These are phyloP conservation scores for Medauroidea extradentata DNA, from an alignment of 1,140 invertebrate genomes.

Conservation along the genomic window DNA sequence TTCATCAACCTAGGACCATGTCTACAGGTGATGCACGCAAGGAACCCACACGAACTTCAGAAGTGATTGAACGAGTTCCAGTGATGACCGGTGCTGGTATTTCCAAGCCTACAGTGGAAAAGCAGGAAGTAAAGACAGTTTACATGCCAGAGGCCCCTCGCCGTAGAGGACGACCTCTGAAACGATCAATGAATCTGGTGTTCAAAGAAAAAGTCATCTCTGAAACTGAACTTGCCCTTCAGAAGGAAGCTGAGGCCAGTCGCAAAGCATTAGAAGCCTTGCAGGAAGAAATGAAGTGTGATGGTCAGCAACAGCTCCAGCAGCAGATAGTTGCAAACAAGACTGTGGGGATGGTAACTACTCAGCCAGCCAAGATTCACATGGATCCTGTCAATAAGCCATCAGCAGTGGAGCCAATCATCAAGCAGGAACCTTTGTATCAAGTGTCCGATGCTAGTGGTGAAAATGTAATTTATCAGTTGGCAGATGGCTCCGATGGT, in stretches of 20 bases:
- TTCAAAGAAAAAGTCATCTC: conserved; percentile 19
- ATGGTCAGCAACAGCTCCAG: too few relatives aligned
- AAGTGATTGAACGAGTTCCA: conserved; percentile 6
- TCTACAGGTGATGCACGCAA: background rate
- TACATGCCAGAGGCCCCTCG: conserved; percentile 7
- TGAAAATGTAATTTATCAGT: too few relatives aligned
- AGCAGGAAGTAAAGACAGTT: background rate
- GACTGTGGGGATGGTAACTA: too few relatives aligned
- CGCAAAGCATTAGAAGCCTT: conserved; percentile 15
- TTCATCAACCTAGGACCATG: background rate
- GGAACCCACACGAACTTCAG: background rate
- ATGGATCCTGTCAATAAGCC: too few relatives aligned
- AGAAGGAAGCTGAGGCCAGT: conserved; percentile 18
- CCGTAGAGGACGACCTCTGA: conserved; percentile 13
- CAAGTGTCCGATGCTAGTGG: too few relatives aligned
- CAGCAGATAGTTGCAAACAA: too few relatives aligned
- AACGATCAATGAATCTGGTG: conserved; percentile 15
- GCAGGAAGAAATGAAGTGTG: conserved; percentile 12
- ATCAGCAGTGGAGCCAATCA: too few relatives aligned
- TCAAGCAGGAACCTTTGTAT: too few relatives aligned
- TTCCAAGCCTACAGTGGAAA: background rate
- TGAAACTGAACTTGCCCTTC: conserved; percentile 15
- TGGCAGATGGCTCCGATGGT: conserved; percentile 10
- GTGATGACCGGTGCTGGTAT: background rate
- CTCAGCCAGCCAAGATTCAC: too few relatives aligned